Evolutionary conservation across 2,113 vertebrate genomes (phyloP).

Genomic region (Xiphophorus hellerii): DNA sequence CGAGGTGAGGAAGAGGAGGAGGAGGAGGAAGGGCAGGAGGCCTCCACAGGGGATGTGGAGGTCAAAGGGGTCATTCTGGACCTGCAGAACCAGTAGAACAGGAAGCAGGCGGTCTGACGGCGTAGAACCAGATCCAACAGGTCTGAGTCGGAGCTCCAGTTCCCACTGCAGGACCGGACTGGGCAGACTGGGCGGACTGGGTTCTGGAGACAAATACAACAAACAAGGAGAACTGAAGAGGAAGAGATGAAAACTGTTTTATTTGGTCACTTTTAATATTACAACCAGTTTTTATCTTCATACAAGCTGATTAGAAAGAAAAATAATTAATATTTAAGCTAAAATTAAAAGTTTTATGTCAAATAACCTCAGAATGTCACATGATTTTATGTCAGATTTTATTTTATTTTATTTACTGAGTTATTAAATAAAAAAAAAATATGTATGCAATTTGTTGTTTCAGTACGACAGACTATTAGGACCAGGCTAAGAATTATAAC

Average conservation of each 20-base stretch:
- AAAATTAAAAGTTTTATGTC: neutral
- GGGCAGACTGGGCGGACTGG: neutral
- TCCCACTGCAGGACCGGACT: neutral
- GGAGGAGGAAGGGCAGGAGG: constrained; percentile 82
- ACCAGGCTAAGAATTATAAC: too few relatives aligned
- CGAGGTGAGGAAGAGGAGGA: constrained; percentile 85
- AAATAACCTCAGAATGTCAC: too few relatives aligned
- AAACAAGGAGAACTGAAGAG: neutral
- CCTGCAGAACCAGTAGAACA: constrained; percentile 87
- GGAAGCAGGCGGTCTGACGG: constrained; percentile 28
- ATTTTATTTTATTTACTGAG: too few relatives aligned
- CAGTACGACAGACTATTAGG: too few relatives aligned
- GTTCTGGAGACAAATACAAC: neutral
- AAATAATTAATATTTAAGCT: too few relatives aligned
- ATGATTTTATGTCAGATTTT: too few relatives aligned
- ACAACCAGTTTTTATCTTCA: too few relatives aligned
- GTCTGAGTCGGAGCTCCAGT: neutral
- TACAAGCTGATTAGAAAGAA: neutral
- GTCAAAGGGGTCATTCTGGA: constrained; percentile 87
- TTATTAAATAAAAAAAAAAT: too few relatives aligned
- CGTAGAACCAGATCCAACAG: constrained; percentile 13
- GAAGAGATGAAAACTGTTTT: neutral
- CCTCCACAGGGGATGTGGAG: constrained; percentile 84
- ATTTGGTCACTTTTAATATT: neutral
- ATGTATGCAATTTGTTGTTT: too few relatives aligned